These are phyloP conservation scores for Pristionchus japonicus DNA, from an alignment of 2,888 invertebrate genomes.

Conservation along the genomic window DNA sequence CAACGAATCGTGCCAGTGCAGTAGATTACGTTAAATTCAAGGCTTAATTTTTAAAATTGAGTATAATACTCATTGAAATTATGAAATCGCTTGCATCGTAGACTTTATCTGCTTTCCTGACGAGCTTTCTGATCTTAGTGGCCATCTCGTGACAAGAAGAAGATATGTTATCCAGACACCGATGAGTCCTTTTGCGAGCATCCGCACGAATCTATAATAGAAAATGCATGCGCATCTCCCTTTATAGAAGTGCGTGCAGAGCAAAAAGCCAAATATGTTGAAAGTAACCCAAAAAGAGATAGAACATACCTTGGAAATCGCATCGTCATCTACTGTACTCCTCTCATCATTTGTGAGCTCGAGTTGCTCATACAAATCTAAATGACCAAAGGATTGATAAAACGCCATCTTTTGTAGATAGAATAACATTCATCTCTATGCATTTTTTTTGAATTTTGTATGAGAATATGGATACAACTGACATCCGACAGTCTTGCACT, in stretches of 20 bases:
- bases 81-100: not conserved
- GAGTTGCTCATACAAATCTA: conserved; percentile 13
- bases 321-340: not conserved
- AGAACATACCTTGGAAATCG: not conserved
- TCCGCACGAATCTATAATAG: not conserved
- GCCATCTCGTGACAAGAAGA: not conserved
- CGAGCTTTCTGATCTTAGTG: not conserved
- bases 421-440: not conserved
- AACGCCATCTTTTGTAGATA: not conserved
- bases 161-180: not conserved
- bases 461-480: not conserved
- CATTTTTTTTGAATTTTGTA: not conserved
- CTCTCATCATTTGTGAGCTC: not conserved
- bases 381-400: too few relatives aligned
- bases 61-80: too few relatives aligned
- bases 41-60: not conserved
- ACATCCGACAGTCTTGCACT: conserved; percentile 30
- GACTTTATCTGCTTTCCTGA: not conserved
- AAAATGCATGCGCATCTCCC: too few relatives aligned
- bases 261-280: too few relatives aligned
- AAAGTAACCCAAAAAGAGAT: too few relatives aligned
- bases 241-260: too few relatives aligned
- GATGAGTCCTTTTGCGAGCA: not conserved
- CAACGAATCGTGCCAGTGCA: too few relatives aligned
- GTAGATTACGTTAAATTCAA: too few relatives aligned